Conservation (phyloP, 35 echinoderm and acorn worm species). For the Patiria miniata region DNA sequence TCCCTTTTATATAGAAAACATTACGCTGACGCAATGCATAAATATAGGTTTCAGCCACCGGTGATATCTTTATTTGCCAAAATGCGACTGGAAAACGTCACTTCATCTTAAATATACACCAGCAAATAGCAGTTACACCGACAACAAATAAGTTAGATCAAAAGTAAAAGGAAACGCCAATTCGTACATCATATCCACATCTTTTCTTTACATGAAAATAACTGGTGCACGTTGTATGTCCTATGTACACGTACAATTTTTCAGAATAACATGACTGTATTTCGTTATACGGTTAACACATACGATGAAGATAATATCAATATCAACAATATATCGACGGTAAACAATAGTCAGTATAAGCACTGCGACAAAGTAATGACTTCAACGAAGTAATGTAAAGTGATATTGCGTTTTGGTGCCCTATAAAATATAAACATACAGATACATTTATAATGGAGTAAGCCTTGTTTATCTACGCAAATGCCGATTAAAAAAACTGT, state of each 20-base stretch:
- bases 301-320: slow-evolving; percentile 12
- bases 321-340: background rate
- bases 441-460: background rate
- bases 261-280: background rate
- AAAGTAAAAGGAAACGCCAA: background rate
- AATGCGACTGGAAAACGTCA: slow-evolving; percentile 5
- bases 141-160: slow-evolving; percentile 26
- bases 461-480: too few relatives aligned
- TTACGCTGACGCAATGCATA: too few relatives aligned
- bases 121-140: slow-evolving; percentile 25
- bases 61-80: slow-evolving; percentile 28
- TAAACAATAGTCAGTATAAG: background rate
- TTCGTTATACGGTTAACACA: slow-evolving; percentile 8
- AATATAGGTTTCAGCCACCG: background rate
- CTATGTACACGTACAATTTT: slow-evolving; percentile 18
- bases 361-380: background rate
- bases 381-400: background rate
- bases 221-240: background rate
- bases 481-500: too few relatives aligned
- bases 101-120: slow-evolving; percentile 6
- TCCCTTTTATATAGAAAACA: too few relatives aligned
- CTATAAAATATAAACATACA: background rate
- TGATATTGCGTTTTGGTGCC: background rate
- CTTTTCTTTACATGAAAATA: slow-evolving; percentile 15
- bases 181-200: background rate